Evolutionary conservation across 2,888 invertebrate species (phyloP).

Genomic region (Eurytoma adleriae): DNA sequence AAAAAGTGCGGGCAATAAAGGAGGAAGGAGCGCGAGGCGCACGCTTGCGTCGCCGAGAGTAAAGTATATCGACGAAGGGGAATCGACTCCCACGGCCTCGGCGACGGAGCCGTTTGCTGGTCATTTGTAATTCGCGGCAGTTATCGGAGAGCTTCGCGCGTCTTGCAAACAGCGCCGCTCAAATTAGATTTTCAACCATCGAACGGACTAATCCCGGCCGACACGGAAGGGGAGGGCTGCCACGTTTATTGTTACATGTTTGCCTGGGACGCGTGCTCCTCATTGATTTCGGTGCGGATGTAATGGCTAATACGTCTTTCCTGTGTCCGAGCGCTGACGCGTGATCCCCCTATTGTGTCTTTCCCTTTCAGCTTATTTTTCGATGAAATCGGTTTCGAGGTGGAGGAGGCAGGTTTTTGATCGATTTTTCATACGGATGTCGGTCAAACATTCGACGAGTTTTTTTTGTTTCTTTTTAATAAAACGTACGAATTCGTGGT

Average conservation of each 20-base stretch:
- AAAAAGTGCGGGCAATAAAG: slow-evolving; percentile 25
- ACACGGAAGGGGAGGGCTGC: slow-evolving; percentile 59
- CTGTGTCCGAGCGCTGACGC: slow-evolving; percentile 5
- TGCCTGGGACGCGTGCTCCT: slow-evolving; percentile 24
- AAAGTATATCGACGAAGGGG: slow-evolving; percentile 6
- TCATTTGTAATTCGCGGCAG: slow-evolving; percentile 70
- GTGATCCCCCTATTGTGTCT: not conserved
- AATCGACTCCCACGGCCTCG: not conserved
- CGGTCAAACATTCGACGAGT: not conserved
- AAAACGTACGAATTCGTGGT: not conserved
- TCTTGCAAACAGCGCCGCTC: slow-evolving; percentile 28
- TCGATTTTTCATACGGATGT: slow-evolving; percentile 8
- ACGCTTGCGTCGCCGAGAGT: not conserved
- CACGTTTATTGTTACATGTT: slow-evolving; percentile 49
- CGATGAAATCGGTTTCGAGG: slow-evolving; percentile 8
- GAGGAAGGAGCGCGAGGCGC: not conserved
- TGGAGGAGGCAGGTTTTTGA: not conserved
- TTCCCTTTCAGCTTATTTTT: slow-evolving; percentile 7
- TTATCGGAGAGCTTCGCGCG: slow-evolving; percentile 65
- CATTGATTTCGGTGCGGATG: slow-evolving; percentile 36
- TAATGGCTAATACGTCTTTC: slow-evolving; percentile 40
- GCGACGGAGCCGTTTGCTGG: slow-evolving; percentile 49
- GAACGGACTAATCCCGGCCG: slow-evolving; percentile 64
- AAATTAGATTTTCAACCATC: slow-evolving; percentile 66
- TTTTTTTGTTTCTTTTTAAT: slow-evolving; percentile 9